Evolutionary conservation across 2,797 vertebrate species (phyloP).

Genomic region (Dryobates pubescens): DNA sequence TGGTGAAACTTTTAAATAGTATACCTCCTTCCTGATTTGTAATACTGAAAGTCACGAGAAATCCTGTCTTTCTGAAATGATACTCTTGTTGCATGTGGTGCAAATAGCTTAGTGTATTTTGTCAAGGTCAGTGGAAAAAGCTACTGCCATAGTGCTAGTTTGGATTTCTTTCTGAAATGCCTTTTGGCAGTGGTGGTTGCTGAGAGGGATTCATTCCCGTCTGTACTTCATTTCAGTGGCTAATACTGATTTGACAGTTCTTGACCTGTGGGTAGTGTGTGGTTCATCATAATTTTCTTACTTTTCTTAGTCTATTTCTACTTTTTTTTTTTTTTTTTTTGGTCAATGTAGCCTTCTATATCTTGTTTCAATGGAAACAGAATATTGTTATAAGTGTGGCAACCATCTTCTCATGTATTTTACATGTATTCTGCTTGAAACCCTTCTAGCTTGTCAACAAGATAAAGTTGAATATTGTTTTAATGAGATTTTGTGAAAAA

Average conservation of each 20-base stretch:
- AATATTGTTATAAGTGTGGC: background rate
- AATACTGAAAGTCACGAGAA: background rate
- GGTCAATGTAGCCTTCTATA: background rate
- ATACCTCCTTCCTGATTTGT: background rate
- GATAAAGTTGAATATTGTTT: too few relatives aligned
- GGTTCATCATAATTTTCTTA: background rate
- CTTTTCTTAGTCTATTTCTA: constrained; percentile 18
- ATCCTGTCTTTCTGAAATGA: background rate
- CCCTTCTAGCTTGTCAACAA: too few relatives aligned
- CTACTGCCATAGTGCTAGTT: constrained; percentile 31
- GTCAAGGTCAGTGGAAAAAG: constrained; percentile 59
- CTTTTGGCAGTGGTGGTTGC: constrained; percentile 46
- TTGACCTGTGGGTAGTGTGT: constrained; percentile 41
- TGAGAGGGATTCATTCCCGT: background rate
- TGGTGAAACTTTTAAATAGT: background rate
- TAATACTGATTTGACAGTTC: constrained; percentile 54
- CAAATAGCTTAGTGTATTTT: constrained; percentile 26
- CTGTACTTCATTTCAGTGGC: constrained; percentile 44
- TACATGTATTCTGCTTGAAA: too few relatives aligned
- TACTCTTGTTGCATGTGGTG: background rate
- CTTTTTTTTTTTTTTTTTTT: background rate
- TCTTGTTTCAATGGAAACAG: background rate
- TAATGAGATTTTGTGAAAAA: too few relatives aligned
- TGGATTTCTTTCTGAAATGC: constrained; percentile 53
- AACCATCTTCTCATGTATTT: background rate